These are phyloP conservation scores for Ornithorhynchus anatinus DNA, from an alignment of 2,113 vertebrate species.

Conservation along the genomic window DNA sequence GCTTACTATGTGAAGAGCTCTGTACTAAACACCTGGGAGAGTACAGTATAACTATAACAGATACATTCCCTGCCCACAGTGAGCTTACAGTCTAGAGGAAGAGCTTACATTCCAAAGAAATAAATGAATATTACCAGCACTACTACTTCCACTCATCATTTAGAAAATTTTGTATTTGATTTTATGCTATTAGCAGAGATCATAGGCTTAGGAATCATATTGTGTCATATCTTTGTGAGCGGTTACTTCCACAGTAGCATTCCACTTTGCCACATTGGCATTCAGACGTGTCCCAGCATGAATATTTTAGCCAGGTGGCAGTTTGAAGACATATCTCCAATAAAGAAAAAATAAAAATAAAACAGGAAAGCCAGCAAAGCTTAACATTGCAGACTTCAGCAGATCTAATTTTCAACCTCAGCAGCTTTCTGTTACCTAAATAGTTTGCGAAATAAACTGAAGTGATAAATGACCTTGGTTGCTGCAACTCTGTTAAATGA, in stretches of 20 bases:
- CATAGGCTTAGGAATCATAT: not conserved
- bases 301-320: not conserved
- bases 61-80: no score
- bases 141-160: no score
- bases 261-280: not conserved
- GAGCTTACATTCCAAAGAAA: no score
- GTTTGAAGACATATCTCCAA: not conserved
- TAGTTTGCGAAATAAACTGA: not conserved
- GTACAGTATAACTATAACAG: no score
- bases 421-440: not conserved
- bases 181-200: no score
- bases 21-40: no score
- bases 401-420: not conserved
- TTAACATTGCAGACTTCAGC: not conserved
- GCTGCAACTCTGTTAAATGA: not conserved
- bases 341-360: not conserved
- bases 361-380: not conserved
- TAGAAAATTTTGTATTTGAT: no score
- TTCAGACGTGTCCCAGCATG: not conserved
- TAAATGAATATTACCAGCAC: no score
- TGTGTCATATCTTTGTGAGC: not conserved
- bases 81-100: no score
- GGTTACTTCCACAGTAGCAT: not conserved
- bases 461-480: not conserved
- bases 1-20: no score